Conservation (phyloP, 2,113 vertebrate species). For the Gymnogyps californianus region DNA sequence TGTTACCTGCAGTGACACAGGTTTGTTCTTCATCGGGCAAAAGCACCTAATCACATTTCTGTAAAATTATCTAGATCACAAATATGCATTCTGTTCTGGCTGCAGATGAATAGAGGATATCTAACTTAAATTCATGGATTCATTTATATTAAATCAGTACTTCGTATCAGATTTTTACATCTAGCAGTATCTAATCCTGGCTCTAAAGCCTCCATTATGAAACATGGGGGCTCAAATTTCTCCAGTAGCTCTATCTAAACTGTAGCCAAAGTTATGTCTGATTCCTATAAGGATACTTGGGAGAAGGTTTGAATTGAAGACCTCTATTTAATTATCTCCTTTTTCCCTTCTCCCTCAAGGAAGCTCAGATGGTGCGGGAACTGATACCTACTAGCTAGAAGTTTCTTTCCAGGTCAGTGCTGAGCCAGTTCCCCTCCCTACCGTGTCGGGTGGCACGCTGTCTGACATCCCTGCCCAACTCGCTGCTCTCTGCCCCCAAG, state of each 20-base stretch:
- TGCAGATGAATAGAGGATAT: not conserved
- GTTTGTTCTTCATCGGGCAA: not conserved
- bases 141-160: not conserved
- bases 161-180: not conserved
- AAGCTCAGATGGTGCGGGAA: not conserved
- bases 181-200: not conserved
- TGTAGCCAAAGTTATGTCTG: not conserved
- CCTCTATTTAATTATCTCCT: not conserved
- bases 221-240: not conserved
- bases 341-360: not conserved
- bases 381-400: not conserved
- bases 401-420: not conserved
- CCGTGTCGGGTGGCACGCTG: accelerated
- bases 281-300: not conserved
- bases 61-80: not conserved
- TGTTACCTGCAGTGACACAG: not conserved
- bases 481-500: not conserved
- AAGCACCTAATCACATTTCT: not conserved
- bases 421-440: not conserved
- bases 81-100: not conserved
- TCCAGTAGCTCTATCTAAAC: not conserved
- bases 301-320: not conserved
- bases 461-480: not conserved
- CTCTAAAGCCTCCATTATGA: not conserved
- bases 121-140: not conserved